Evolutionary conservation across 2,888 invertebrate species (phyloP).

Genomic region (Parasteatoda lunata): DNA sequence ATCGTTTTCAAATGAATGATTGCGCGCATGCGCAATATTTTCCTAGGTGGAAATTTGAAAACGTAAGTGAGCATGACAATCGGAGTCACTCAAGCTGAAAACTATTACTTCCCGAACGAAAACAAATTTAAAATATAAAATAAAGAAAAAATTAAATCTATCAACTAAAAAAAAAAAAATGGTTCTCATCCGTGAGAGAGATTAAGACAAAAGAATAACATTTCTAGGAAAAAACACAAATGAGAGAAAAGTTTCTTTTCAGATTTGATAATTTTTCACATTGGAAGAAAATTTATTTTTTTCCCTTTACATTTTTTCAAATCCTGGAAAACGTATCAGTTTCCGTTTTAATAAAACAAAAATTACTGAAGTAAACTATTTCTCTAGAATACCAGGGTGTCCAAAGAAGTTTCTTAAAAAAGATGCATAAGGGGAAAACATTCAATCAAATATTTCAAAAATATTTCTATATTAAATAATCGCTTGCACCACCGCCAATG

Average conservation of each 20-base stretch:
- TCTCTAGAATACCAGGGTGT: too few relatives aligned
- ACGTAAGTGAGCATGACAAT: constrained; percentile 41
- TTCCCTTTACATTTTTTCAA: too few relatives aligned
- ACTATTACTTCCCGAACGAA: constrained; percentile 7
- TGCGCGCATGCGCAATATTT: background rate
- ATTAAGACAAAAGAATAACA: constrained; percentile 10
- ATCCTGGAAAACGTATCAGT: too few relatives aligned
- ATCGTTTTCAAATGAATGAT: constrained; percentile 1
- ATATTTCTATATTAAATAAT: too few relatives aligned
- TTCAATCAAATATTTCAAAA: too few relatives aligned
- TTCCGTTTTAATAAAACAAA: too few relatives aligned
- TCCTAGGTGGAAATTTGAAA: background rate
- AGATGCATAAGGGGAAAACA: too few relatives aligned
- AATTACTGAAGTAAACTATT: too few relatives aligned
- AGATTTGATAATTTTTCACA: background rate
- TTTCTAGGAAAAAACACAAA: background rate
- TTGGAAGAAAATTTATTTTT: too few relatives aligned
- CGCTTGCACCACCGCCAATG: too few relatives aligned
- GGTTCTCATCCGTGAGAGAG: constrained; percentile 48
- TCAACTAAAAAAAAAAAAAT: background rate
- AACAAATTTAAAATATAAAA: background rate
- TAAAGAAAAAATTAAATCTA: background rate
- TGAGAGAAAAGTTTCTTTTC: background rate
- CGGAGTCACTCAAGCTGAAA: constrained; percentile 9
- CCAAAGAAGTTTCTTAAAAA: too few relatives aligned